Evolutionary conservation across 2,113 vertebrate genomes (phyloP), one percentile per base, ranked within the genome.

Genomic region (Taurulus bubalis): DNA sequence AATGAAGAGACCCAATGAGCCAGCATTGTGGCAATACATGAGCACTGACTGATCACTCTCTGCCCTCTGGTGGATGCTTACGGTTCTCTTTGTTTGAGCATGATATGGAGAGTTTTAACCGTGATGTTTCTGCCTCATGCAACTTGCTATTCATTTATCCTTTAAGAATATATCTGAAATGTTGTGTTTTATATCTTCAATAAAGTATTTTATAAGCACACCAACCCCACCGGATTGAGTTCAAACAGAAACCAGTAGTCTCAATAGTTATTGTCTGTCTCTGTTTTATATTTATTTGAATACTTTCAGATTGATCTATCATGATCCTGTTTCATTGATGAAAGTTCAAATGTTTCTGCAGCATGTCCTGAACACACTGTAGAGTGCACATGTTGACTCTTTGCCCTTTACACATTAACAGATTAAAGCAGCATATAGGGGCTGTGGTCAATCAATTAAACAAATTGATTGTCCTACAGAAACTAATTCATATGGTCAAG

Each of bases 1-100:
- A 10, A 1, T 75, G 16, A 38, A 55, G n/a, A 6, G 36, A 26
- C 24, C 6, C n/a, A 42, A 55, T 55, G 8, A 55, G 51, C n/a
- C 24, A 6, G 6, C 28, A 4, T 56, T 20, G 28, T 64, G 45
- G 8, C 3, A 60, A 30, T 22, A 16, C 3, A 9, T 22, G 6
- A 67, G 2, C 32, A 15, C 3, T 14, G 9, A 12, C 7, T 7
- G 9, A 16, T 3, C 1, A 16, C 0, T 56, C n/a, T 2, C 49
- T 79, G 80, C 30, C 77, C 74, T 32, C 83, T 85, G 1, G 71
- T 85, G 83, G 4, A 55, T 0, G 12, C 36, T 49, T 24, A 0
- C 34, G 30, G 26, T 24, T 38, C 32, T 40, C 15, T 58, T 16
- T 11, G 69, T 71, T 24, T 1, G 20, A 28, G 16, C 8, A 49